Base-by-base conservation (phyloP, 2,113 vertebrate species). In the Sebastes fasciatus region DNA sequence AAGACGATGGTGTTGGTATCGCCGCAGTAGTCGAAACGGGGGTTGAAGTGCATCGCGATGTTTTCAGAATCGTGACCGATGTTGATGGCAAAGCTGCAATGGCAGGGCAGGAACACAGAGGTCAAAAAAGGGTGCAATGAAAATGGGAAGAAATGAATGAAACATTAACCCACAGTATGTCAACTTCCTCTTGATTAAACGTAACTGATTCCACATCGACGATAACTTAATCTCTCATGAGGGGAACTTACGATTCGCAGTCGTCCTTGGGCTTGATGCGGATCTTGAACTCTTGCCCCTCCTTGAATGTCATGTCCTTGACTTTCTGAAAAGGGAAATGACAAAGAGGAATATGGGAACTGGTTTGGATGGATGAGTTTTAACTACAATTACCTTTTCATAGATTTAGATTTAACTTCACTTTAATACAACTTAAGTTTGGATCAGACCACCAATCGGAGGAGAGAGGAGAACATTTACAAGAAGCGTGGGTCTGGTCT, bases 11-110 rank as follows among this genome's bases (percentile, higher is more conserved):
- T 13, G 61, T 85, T 86, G 52, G 0, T 1, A 61, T 92, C 95
- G 0, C 72, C 51, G 0, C 11, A 2, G 0, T 0, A 0, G 14
- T 86, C 77, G 6, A 96, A 96, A 6, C 95, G 94, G 1, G 94
- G 94, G 84, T 95, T 96, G 74, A 96, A 94, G 90, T 96, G 95
- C 75, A 96, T 40, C 0, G 95, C 94, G 0, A 96, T 71, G 77
- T 93, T 87, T 0, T 95, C 86, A 0, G 71, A 0, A 48, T 93
- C 80, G 0, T 95, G 95, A 4, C 96, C 96, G 3, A 96, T 91
- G 87, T 96, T 94, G 78, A 96, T 77, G 43, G 90, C 12, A 58
- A 96, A 96, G 23, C 95, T 96, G 72, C 2, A 10, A 8, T 3
- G 26, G 19, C 62, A 65, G 21, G 34, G 8, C 1, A 3, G 52